Percentiles rank a stretch among this genome's conserved stretches.
These are phyloP conservation scores for Chelonia mydas DNA, from an alignment of 2,797 vertebrate species.

Conservation along the genomic window DNA sequence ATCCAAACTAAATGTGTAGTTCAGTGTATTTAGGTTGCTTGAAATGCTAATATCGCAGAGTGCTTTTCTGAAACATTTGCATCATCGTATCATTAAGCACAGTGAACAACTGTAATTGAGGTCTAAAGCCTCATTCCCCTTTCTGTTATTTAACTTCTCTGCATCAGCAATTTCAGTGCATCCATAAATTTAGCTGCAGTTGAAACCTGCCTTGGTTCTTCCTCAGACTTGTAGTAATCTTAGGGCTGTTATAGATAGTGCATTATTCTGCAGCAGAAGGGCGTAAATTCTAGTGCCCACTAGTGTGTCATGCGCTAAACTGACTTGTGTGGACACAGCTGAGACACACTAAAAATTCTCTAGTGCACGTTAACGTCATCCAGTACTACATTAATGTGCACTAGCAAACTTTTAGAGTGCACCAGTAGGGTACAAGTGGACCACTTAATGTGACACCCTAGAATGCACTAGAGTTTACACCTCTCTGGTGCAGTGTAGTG, in stretches of 20 bases:
- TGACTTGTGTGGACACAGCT: neutral
- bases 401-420: neutral
- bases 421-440: neutral
- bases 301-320: neutral
- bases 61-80: neutral
- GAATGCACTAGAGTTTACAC: neutral
- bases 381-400: neutral
- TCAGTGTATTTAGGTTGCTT: neutral
- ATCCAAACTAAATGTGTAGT: neutral
- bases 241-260: neutral
- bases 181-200: neutral
- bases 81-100: neutral
- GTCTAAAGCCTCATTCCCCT: neutral
- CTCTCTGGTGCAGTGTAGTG: neutral
- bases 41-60: neutral
- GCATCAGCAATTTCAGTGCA: neutral
- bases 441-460: neutral
- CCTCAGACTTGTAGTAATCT: fast-evolving
- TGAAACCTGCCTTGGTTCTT: neutral
- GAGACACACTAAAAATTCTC: neutral
- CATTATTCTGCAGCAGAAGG: neutral
- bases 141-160: neutral
- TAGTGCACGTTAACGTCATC: neutral
- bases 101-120: neutral
- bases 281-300: neutral